These are phyloP conservation scores for Struthio camelus DNA, from an alignment of 2,113 vertebrate species.

Conservation along the genomic window DNA sequence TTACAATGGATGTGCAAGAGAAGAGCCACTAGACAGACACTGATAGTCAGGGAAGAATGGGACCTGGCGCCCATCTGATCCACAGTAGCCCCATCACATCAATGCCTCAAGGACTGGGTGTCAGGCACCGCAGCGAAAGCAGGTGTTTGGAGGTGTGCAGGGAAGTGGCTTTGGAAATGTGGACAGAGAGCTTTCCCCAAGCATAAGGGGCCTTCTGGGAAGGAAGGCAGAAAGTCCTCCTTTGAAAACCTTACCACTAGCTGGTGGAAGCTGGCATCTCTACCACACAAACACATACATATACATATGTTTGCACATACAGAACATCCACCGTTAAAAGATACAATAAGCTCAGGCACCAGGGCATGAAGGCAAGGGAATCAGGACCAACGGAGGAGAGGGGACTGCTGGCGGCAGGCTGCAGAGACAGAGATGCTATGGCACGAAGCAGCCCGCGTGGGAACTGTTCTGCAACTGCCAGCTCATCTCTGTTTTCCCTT, in stretches of 20 bases:
- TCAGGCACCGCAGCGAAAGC: neutral
- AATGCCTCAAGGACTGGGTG: neutral
- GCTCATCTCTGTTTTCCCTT: no score
- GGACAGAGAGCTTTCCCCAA: neutral
- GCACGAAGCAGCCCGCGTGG: neutral
- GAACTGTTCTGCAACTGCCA: no score
- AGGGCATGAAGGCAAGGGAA: neutral
- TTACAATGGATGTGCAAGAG: neutral
- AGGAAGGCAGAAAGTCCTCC: neutral
- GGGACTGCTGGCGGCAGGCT: neutral
- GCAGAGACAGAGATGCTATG: neutral
- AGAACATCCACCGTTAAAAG: neutral
- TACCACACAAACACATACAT: rapidly evolving
- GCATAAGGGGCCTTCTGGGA: neutral
- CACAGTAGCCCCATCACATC: neutral
- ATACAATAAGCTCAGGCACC: rapidly evolving
- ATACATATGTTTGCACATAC: no score
- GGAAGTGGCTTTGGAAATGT: neutral
- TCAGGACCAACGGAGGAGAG: neutral
- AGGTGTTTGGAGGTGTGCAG: neutral
- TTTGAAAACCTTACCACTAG: neutral
- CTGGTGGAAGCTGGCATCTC: neutral
- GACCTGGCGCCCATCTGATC: rapidly evolving
- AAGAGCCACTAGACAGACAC: neutral
- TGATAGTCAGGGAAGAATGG: neutral